These are phyloP conservation scores for Crocuta crocuta DNA, from an alignment of 2,113 vertebrate genomes.

Conservation along the genomic window DNA sequence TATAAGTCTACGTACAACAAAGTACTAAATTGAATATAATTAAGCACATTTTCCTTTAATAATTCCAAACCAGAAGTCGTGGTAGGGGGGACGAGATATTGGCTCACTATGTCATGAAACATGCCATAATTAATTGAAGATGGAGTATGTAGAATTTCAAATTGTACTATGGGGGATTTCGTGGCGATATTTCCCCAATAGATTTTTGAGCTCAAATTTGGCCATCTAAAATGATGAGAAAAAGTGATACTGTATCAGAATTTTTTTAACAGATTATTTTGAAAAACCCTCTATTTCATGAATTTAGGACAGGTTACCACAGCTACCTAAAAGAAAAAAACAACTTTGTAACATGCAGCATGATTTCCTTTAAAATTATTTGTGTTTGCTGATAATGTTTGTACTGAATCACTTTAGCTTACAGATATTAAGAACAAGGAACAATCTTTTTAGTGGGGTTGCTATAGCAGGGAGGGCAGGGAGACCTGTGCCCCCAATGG, in stretches of 20 bases:
- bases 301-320: neutral
- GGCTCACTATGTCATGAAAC: constrained; percentile 43
- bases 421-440: neutral
- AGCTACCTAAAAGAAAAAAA: neutral
- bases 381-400: neutral
- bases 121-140: constrained; percentile 58
- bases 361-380: constrained; percentile 4
- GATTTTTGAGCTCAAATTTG: constrained; percentile 8
- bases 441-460: neutral
- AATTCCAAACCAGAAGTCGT: constrained; percentile 62
- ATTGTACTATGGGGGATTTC: neutral
- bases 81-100: constrained; percentile 28
- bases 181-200: neutral
- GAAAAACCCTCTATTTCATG: constrained; percentile 6
- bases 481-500: fast-evolving
- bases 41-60: constrained; percentile 66
- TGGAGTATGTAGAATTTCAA: constrained; percentile 45
- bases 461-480: neutral
- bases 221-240: neutral
- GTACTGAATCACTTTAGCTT: neutral
- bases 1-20: neutral
- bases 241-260: neutral
- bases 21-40: constrained; percentile 61
- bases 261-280: neutral
- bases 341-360: neutral